Percentiles rank a stretch among this genome's conserved stretches.
phyloP scores from a whole-genome alignment of 2,888 invertebrate species.

The Rosalia funebris region DNA sequence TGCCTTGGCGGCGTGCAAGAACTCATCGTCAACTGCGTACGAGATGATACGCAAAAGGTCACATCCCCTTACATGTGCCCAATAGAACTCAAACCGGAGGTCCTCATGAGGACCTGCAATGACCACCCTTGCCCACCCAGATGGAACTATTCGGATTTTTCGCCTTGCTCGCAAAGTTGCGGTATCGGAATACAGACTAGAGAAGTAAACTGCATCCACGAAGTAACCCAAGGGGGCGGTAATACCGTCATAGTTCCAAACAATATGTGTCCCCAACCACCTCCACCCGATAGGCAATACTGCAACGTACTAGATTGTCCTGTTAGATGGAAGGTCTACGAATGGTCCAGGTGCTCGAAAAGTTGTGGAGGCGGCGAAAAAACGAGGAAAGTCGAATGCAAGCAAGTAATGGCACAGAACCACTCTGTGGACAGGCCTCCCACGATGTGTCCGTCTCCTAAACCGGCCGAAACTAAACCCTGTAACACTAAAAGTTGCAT shows the following conservation, averaged over 20 bases:
- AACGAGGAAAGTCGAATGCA: slow-evolving; percentile 85
- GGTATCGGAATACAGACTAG: slow-evolving; percentile 94
- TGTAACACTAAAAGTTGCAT: slow-evolving; percentile 88
- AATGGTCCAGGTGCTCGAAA: slow-evolving; percentile 92
- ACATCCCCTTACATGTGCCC: slow-evolving; percentile 90
- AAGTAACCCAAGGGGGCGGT: slow-evolving; percentile 85
- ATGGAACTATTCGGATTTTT: slow-evolving; percentile 92
- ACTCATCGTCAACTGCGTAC: slow-evolving; percentile 86
- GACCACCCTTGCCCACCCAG: slow-evolving; percentile 94
- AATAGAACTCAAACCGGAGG: slow-evolving; percentile 87
- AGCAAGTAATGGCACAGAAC: slow-evolving; percentile 93
- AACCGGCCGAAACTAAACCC: slow-evolving; percentile 81
- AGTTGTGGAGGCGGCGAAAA: slow-evolving; percentile 94
- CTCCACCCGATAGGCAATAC: slow-evolving; percentile 87
- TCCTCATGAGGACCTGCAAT: slow-evolving; percentile 76
- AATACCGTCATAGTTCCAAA: slow-evolving; percentile 94
- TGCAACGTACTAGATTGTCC: slow-evolving; percentile 95
- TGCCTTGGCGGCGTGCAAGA: slow-evolving; percentile 82
- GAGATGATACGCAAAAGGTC: slow-evolving; percentile 86
- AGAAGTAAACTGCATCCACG: slow-evolving; percentile 87
- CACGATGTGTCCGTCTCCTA: slow-evolving; percentile 78
- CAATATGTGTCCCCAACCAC: slow-evolving; percentile 91
- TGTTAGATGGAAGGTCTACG: slow-evolving; percentile 83
- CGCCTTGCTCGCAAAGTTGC: slow-evolving; percentile 90
- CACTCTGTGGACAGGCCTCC: slow-evolving; percentile 84